A percentile compares a stretch with the other conserved stretches of the same genome.
Evolutionary conservation across 2,113 vertebrate species (phyloP).

Genomic region (Orycteropus afer): DNA sequence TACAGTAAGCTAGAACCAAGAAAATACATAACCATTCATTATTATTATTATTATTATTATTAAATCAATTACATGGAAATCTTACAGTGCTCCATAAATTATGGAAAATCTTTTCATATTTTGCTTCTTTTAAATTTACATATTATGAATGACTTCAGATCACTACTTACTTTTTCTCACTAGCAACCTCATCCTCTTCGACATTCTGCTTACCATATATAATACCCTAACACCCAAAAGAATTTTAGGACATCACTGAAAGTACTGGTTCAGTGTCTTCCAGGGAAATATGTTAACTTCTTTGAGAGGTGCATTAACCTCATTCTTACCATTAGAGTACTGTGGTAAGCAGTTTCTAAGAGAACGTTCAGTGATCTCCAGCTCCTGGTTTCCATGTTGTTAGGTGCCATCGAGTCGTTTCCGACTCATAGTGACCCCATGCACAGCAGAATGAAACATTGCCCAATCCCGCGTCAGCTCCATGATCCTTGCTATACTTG

Average conservation of each 20-base stretch:
- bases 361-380: background rate
- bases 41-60: too few species aligned
- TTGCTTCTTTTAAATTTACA: background rate
- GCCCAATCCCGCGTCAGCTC: too few species aligned
- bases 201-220: background rate
- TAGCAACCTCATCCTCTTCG: background rate
- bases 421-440: too few species aligned
- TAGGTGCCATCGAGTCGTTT: too few species aligned
- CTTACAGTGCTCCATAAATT: background rate
- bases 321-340: background rate
- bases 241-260: background rate
- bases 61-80: conserved; percentile 42
- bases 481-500: too few species aligned
- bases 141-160: background rate
- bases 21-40: conserved; percentile 18
- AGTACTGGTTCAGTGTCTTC: background rate
- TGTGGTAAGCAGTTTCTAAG: background rate
- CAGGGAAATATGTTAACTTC: background rate
- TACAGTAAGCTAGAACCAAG: conserved; percentile 34
- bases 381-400: too few species aligned
- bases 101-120: background rate
- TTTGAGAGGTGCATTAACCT: background rate
- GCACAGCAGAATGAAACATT: too few species aligned
- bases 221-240: background rate
- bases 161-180: background rate